Percentiles rank a stretch among this genome's conserved stretches.
Evolutionary conservation across 2,888 invertebrate genomes (phyloP).

Genomic region (Lacanobia wlatinum): DNA sequence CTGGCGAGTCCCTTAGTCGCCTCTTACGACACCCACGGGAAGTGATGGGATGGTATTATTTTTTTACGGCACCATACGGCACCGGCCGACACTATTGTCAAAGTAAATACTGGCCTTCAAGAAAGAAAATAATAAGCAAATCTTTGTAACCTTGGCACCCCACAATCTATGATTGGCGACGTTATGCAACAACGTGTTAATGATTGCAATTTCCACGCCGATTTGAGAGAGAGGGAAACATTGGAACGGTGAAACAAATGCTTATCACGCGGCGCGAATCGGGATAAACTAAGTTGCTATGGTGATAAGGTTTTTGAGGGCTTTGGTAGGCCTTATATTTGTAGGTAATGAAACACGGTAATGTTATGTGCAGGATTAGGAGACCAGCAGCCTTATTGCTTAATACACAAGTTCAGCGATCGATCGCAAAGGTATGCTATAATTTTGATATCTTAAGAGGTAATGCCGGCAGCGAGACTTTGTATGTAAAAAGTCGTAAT

Average conservation of each 20-base stretch:
- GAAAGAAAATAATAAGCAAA: neutral
- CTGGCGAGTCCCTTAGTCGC: too few species aligned
- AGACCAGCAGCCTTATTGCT: too few species aligned
- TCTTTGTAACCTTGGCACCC: conserved; percentile 20
- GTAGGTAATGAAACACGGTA: neutral
- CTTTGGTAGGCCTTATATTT: neutral
- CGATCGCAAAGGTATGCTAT: too few species aligned
- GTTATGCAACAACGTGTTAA: conserved; percentile 49
- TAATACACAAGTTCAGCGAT: too few species aligned
- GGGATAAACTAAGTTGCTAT: conserved; percentile 46
- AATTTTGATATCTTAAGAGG: too few species aligned
- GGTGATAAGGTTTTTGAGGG: conserved; percentile 25
- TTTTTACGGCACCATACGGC: too few species aligned
- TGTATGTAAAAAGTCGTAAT: too few species aligned
- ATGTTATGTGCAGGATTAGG: too few species aligned
- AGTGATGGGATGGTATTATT: too few species aligned
- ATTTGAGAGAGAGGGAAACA: conserved; percentile 23
- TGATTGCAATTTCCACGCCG: conserved; percentile 54
- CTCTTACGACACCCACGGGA: too few species aligned
- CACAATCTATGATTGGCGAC: conserved; percentile 15
- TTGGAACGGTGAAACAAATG: conserved; percentile 30
- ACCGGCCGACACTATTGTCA: too few species aligned
- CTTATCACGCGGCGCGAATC: conserved; percentile 44
- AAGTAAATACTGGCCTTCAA: neutral
- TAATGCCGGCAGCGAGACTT: too few species aligned